phyloP scores from a whole-genome alignment of 2,888 invertebrate genomes.

The Epinotia ramella region DNA sequence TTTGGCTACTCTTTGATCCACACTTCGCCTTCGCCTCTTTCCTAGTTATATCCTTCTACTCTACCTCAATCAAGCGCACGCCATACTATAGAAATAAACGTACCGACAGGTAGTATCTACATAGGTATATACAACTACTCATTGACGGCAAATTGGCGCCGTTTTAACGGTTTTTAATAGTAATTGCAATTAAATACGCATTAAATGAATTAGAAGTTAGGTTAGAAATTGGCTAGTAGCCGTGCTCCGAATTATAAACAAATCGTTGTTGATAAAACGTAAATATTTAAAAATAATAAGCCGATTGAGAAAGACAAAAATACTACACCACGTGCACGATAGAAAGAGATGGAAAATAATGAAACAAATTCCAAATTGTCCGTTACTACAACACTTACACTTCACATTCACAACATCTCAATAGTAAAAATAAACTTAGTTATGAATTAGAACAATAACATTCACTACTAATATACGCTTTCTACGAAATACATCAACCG shows the following conservation, averaged over 20 bases:
- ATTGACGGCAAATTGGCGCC: constrained; percentile 67
- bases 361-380: constrained; percentile 52
- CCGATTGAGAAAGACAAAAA: constrained; percentile 33
- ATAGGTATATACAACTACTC: constrained; percentile 52
- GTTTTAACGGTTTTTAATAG: constrained; percentile 48
- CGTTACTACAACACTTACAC: constrained; percentile 52
- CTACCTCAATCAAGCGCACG: constrained; percentile 13
- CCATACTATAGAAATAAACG: constrained; percentile 18
- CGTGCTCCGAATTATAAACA: constrained; percentile 17
- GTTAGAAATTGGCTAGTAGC: not conserved
- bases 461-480: not conserved
- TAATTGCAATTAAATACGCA: not conserved
- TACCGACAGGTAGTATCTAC: constrained; percentile 33
- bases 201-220: not conserved
- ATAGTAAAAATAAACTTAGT: constrained; percentile 10
- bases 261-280: constrained; percentile 32
- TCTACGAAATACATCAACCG: constrained; percentile 2
- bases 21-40: constrained; percentile 15
- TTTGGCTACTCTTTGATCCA: constrained; percentile 35
- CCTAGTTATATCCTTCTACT: constrained; percentile 9
- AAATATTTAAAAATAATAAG: constrained; percentile 42
- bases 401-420: constrained; percentile 3
- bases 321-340: constrained; percentile 49
- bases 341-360: constrained; percentile 62
- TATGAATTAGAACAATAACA: not conserved